Percentiles rank a stretch among this genome's conserved stretches.
Conservation (phyloP, 2,888 invertebrate species). For the Drosophila prolongata region DNA sequence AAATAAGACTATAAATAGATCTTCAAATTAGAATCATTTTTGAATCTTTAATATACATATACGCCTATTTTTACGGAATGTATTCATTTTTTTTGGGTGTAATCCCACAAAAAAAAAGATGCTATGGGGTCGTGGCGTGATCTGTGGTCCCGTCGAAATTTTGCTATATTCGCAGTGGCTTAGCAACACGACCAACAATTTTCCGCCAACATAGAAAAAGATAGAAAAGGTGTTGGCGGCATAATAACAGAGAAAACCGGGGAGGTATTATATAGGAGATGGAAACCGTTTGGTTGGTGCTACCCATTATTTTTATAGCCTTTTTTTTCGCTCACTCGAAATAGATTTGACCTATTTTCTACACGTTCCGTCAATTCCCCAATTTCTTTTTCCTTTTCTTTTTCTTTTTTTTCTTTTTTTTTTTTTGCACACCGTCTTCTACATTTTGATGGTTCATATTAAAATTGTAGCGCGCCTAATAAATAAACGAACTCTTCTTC, state of each 20-base stretch:
- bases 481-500: conserved; percentile 22
- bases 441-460: conserved; percentile 32
- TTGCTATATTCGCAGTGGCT: conserved; percentile 10
- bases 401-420: not conserved
- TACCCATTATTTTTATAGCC: conserved; percentile 44
- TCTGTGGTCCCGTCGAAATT: conserved; percentile 5
- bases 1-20: no score
- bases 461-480: conserved; percentile 25
- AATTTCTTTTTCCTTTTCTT: conserved; percentile 13
- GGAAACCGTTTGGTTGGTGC: conserved; percentile 49
- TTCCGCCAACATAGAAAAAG: conserved; percentile 13
- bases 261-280: not conserved
- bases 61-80: no score
- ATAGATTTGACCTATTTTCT: conserved; percentile 76
- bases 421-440: conserved; percentile 28
- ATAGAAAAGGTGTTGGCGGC: conserved; percentile 31
- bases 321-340: conserved; percentile 53
- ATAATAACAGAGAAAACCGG: conserved; percentile 3
- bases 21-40: no score
- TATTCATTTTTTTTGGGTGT: not conserved
- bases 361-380: conserved; percentile 42
- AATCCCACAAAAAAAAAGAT: not conserved
- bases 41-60: no score
- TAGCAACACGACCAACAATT: conserved; percentile 27
- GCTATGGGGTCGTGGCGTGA: conserved; percentile 2